Percentiles rank a stretch among this genome's conserved stretches.
phyloP scores from a whole-genome alignment of 2,113 vertebrate species.

The Pelobates fuscus region DNA sequence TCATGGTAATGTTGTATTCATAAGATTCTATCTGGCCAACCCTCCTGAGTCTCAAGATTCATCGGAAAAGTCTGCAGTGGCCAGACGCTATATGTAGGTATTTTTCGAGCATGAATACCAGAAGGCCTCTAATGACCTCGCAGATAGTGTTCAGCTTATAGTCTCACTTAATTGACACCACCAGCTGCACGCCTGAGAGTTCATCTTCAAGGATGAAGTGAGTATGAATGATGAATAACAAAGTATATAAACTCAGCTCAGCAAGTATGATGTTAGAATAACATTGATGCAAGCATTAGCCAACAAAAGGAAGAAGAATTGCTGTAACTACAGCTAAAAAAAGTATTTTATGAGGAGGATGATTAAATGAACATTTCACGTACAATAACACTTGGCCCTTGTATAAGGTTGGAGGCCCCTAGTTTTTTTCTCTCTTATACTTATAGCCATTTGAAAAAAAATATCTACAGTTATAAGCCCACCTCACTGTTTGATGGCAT shows the following conservation, averaged over 20 bases:
- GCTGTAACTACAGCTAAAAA: too few relatives aligned
- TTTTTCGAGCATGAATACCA: neutral
- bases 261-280: neutral
- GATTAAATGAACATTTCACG: too few relatives aligned
- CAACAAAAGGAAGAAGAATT: too few relatives aligned
- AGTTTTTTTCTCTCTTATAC: too few relatives aligned
- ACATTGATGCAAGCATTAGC: too few relatives aligned
- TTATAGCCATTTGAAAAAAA: too few relatives aligned
- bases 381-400: too few relatives aligned
- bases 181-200: neutral
- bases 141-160: neutral
- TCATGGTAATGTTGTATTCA: neutral
- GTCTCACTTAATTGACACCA: neutral
- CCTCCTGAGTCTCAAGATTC: neutral
- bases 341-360: too few relatives aligned
- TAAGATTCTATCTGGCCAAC: conserved; percentile 7
- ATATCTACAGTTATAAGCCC: too few relatives aligned
- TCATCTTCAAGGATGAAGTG: neutral
- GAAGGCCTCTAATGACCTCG: neutral
- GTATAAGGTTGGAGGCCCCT: too few relatives aligned
- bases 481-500: too few relatives aligned
- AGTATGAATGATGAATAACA: neutral
- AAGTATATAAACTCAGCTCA: neutral
- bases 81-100: neutral
- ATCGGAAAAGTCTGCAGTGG: neutral